Conservation (phyloP, 2,797 vertebrate genomes). For the Echeneis naucrates region DNA sequence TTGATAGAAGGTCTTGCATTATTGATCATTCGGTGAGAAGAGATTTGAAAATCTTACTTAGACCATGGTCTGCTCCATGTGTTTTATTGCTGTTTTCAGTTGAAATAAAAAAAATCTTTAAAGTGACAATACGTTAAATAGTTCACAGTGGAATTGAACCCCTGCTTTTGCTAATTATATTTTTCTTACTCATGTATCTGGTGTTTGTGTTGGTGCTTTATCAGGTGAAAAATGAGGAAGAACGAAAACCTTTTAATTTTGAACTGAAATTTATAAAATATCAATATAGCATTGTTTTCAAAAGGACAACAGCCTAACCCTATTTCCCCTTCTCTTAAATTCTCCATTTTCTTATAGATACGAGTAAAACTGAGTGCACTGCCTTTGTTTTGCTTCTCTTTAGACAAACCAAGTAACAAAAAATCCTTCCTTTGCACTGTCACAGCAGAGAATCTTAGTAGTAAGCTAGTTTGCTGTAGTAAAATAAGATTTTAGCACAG, state of each 20-base stretch:
- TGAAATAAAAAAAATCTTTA: background rate
- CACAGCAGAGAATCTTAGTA: constrained; percentile 6
- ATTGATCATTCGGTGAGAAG: background rate
- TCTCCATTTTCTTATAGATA: constrained; percentile 3
- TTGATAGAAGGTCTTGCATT: background rate
- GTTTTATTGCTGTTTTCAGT: background rate
- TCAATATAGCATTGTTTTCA: background rate
- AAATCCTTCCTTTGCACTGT: background rate
- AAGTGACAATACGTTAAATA: constrained; percentile 1
- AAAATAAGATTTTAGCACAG: constrained; percentile 42
- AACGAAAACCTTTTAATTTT: too few species aligned
- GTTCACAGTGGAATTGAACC: constrained; percentile 26
- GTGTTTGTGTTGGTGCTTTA: too few species aligned
- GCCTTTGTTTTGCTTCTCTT: constrained; percentile 8
- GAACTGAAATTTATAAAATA: background rate
- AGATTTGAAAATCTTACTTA: background rate
- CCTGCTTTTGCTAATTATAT: background rate
- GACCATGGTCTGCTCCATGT: background rate
- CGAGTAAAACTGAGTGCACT: constrained; percentile 21
- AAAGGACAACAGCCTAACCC: background rate
- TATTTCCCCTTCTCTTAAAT: constrained; percentile 25
- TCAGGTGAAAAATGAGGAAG: constrained; percentile 15
- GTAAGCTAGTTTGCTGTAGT: constrained; percentile 19
- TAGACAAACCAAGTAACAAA: constrained; percentile 8
- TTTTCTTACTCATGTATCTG: too few species aligned